Base-by-base conservation (phyloP, 2,888 invertebrate species). In the Archaeoteleia sp. region DNA sequence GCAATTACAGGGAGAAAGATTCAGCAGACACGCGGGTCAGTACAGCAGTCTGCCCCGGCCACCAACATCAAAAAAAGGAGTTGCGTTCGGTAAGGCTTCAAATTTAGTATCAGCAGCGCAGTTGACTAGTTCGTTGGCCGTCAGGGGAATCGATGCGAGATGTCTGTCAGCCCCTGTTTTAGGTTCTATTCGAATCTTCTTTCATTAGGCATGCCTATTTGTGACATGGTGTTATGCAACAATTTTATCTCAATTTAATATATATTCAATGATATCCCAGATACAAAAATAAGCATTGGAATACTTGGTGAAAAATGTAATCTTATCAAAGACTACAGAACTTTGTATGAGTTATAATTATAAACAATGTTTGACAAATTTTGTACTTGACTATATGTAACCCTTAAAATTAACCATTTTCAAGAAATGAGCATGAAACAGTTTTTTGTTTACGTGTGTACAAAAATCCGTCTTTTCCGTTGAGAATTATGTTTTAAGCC, bases 131-230 rank as follows among this genome's bases (percentile, higher is more conserved):
- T 81, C 80, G 61, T 76, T 83, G 79, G 84, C 86, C 85, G 78
- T 86, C 83, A 82, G 86, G 88, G 87, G 89, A 88, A 78, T 87
- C 88, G 87, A 89, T 88, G 87, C 90, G 82, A 90, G 91, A 87
- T 94, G 95, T 87, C 92, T 91, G 82, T 95, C 95, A 81, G 95
- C 95, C 85, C 96, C 96, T 81, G 95, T 95, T 88, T 88, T 96
- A 95, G 95, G 95, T 95, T 82, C 80, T 70, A 46, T 70, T 70
- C 29, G 57, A 71, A 69, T 20, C 20, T 20, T 5, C 5, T 5
- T 4, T 75, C 72, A n/a, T n/a, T 78, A 72, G 78, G 79, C 79
- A 74, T 70, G 74, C 72, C 67, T 60, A 45, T 29, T 32, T 15
- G 27, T 23, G 12, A 42, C 14, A n/a, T n/a, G n/a, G 17, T 17